Evolutionary conservation across 2,113 vertebrate genomes (phyloP).

Genomic region (Gadus macrocephalus): DNA sequence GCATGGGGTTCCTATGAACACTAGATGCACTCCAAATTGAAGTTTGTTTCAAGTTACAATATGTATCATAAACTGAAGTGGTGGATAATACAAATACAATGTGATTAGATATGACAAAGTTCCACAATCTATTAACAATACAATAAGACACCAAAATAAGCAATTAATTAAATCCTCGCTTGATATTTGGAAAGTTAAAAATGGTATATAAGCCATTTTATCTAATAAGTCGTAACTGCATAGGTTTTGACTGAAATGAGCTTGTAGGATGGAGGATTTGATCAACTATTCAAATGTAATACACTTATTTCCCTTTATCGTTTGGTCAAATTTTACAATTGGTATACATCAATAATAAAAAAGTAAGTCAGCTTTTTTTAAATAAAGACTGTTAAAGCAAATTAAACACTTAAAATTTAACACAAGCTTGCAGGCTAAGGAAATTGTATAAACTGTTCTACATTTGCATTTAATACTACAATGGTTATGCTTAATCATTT

Average conservation of each 20-base stretch:
- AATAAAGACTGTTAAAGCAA: no score
- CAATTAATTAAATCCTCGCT: constrained; percentile 28
- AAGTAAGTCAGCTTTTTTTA: no score
- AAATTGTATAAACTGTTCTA: no score
- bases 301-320: no score
- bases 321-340: no score
- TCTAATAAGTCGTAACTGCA: constrained; percentile 18
- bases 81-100: constrained; percentile 48
- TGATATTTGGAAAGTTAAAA: constrained; percentile 36
- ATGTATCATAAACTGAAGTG: constrained; percentile 62
- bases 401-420: no score
- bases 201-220: constrained; percentile 15
- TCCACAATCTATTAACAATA: constrained; percentile 56
- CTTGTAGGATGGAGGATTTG: no score
- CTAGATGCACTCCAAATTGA: constrained; percentile 92
- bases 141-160: constrained; percentile 36
- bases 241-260: no score
- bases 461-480: no score
- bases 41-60: constrained; percentile 88
- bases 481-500: not conserved
- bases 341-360: no score
- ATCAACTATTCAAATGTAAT: no score
- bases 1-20: constrained; percentile 83
- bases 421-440: no score
- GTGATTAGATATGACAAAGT: constrained; percentile 50